A percentile compares a stretch with the other conserved stretches of the same genome.
These are phyloP conservation scores for Syngnathus floridae DNA, from an alignment of 2,113 vertebrate species.

Conservation along the genomic window DNA sequence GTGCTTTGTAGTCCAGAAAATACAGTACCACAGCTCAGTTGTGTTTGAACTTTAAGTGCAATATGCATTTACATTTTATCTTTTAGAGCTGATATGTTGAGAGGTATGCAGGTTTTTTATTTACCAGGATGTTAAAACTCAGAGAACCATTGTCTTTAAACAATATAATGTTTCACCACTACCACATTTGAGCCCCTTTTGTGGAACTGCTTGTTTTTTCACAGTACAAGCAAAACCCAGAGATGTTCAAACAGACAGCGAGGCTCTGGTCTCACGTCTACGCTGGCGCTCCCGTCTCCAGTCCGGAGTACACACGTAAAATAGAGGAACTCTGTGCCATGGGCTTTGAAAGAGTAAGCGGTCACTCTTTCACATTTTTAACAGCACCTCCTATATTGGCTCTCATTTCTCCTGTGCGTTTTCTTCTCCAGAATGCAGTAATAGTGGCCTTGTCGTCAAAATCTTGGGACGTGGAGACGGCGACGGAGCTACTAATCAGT, in stretches of 20 bases:
- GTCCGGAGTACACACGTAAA: constrained; percentile 97
- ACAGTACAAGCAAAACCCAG: constrained; percentile 99
- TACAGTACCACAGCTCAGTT: too few relatives aligned
- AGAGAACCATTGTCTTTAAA: not conserved
- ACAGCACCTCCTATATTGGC: not conserved
- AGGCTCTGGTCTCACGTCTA: constrained; percentile 98
- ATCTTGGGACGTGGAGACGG: constrained; percentile 98
- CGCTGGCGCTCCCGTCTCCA: constrained; percentile 93
- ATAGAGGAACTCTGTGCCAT: constrained; percentile 99
- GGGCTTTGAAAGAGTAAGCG: constrained; percentile 95
- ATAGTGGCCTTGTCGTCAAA: constrained; percentile 99
- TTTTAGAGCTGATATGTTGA: too few relatives aligned
- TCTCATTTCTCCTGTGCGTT: not conserved
- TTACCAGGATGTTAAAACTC: too few relatives aligned
- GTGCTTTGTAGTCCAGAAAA: too few relatives aligned
- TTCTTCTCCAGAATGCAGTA: constrained; percentile 85
- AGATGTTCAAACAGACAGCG: constrained; percentile 99
- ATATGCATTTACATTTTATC: too few relatives aligned
- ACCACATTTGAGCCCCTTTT: not conserved
- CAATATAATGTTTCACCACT: not conserved
- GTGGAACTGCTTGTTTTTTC: constrained; percentile 5
- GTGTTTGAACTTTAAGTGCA: too few relatives aligned
- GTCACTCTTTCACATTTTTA: not conserved
- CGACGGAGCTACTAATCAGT: constrained; percentile 97
- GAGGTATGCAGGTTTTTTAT: too few relatives aligned